Evolutionary conservation across 2,797 vertebrate species (phyloP), one percentile per base, ranked within the genome.

Genomic region (Lithobates pipiens): DNA sequence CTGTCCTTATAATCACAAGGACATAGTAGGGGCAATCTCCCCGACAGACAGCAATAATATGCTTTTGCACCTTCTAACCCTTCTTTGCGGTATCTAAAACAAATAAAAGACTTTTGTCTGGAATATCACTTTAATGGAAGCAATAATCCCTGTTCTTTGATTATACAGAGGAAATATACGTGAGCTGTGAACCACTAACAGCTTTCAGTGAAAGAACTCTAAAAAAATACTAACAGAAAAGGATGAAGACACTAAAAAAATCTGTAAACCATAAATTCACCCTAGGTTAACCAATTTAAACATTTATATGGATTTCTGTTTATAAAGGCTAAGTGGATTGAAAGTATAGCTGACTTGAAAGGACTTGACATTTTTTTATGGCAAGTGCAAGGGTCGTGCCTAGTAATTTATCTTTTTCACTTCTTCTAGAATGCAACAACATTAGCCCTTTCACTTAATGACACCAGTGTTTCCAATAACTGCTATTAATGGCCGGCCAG

Each of bases 401-500:
- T 32, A 87, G 63, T 87, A 83, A 87, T 87, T 83, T 87, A 79
- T 83, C 76, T 69, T 84, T 87, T 87, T 87, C 81, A 76, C 71
- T 79, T 7, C 42, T 88, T 83, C 88, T 88, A 79, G 88, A 63
- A 89, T 83, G 61, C 46, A 88, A 73, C 81, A 75, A 61, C 76
- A 88, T 75, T 89, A 88, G 78, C 80, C 23, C 74, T 25, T 89
- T 65, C 76, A 69, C 69, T 88, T 84, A 88, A 88, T 91, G 92
- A 90, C 89, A 89, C 79, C 36, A 83, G 73, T 18, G 13, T 83
- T 80, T 92, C 34, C 86, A 75, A 90, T 88, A 85, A 89, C 80
- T 92, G 76, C 88, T 91, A 87, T 91, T 93, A 92, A 85, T 89
- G 61, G 61, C 36, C 72, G 88, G 85, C 89, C 88, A 91, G 63